Percentiles rank a stretch among this genome's conserved stretches.
Conservation (phyloP, 2,113 vertebrate genomes). For the Apodemus speciosus region DNA sequence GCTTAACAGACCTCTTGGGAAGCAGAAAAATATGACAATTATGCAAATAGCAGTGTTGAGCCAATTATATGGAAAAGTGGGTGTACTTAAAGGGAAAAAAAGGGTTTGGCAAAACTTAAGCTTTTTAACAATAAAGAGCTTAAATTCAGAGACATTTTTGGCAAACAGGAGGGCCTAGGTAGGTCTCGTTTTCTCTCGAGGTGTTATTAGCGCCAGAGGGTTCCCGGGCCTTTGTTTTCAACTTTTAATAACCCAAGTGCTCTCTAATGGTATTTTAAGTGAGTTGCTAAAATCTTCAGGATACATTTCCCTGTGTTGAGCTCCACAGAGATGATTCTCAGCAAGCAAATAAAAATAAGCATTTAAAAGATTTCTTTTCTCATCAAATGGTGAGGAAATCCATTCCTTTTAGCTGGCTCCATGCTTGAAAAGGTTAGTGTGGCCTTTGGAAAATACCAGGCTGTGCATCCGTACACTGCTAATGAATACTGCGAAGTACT, state of each 20-base stretch:
- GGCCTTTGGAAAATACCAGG: conserved; percentile 90
- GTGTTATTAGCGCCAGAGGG: conserved; percentile 16
- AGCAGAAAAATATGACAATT: conserved; percentile 78
- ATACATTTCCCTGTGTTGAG: conserved; percentile 72
- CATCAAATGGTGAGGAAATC: conserved; percentile 83
- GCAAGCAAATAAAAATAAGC: conserved; percentile 84
- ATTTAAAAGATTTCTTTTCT: conserved; percentile 82
- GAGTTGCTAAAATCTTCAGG: conserved; percentile 71
- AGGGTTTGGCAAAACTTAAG: conserved; percentile 66
- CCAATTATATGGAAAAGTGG: conserved; percentile 72
- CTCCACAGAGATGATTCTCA: conserved; percentile 76
- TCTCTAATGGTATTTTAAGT: conserved; percentile 77
- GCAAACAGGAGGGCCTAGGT: conserved; percentile 63
- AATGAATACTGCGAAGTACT: conserved; percentile 85
- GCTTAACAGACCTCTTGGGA: conserved; percentile 74
- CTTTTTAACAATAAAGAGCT: conserved; percentile 69
- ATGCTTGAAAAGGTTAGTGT: conserved; percentile 89
- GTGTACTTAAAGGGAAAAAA: conserved; percentile 60
- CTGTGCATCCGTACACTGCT: conserved; percentile 82
- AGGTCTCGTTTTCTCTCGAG: conserved; percentile 51
- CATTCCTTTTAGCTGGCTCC: conserved; percentile 85
- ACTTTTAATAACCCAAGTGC: conserved; percentile 70
- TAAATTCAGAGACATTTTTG: conserved; percentile 65
- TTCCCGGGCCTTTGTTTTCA: conserved; percentile 61
- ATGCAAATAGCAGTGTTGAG: conserved; percentile 74